These are phyloP conservation scores for Pseudomyrmex sp. DNA, from an alignment of 1,140 invertebrate genomes.

Conservation along the genomic window DNA sequence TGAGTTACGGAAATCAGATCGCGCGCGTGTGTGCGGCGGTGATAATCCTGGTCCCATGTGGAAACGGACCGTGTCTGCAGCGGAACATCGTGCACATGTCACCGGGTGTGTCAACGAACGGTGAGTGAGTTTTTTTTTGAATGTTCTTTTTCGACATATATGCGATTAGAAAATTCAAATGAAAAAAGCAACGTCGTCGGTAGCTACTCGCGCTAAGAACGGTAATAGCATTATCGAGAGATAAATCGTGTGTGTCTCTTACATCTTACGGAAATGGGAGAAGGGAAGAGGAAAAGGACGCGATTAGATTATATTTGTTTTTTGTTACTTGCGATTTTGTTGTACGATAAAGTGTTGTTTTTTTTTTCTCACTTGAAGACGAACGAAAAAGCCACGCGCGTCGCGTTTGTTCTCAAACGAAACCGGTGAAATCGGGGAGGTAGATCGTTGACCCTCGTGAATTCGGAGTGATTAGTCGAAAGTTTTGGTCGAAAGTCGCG, in stretches of 20 bases:
- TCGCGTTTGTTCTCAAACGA: constrained; percentile 52
- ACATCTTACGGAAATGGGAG: background rate
- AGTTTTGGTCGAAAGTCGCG: constrained; percentile 63
- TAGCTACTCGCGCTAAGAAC: background rate
- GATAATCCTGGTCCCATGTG: too few relatives aligned
- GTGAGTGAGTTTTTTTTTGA: constrained; percentile 36
- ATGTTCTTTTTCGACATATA: background rate
- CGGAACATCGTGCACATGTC: constrained; percentile 65
- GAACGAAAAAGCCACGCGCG: background rate
- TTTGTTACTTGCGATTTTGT: constrained; percentile 41
- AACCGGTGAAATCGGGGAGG: constrained; percentile 70
- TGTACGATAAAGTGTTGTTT: background rate
- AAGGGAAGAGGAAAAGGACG: constrained; percentile 4
- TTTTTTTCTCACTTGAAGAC: background rate
- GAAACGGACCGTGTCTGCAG: constrained; percentile 25
- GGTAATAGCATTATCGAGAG: constrained; percentile 56
- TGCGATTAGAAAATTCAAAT: too few relatives aligned
- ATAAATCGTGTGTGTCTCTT: constrained; percentile 20
- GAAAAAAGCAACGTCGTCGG: too few relatives aligned
- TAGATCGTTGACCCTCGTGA: constrained; percentile 65
- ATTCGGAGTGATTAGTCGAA: constrained; percentile 66
- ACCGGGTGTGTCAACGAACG: constrained; percentile 59
- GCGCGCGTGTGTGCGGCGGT: too few relatives aligned
- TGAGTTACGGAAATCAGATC: constrained; percentile 33
- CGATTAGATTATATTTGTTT: constrained; percentile 26